Evolutionary conservation across 2,888 invertebrate species (phyloP).

Genomic region (Polietes domitor): DNA sequence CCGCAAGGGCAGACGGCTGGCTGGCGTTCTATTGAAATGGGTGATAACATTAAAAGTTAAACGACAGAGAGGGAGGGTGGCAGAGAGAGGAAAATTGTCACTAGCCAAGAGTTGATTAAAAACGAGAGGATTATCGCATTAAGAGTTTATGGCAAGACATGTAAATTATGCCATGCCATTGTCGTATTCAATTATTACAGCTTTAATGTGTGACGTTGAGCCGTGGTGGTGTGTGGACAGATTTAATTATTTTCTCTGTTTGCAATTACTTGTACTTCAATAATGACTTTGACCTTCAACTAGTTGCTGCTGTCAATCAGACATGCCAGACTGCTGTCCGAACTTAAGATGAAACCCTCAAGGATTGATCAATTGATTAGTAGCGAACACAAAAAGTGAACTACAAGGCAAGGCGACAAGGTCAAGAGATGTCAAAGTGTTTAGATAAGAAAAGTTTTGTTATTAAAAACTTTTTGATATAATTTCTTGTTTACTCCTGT

Average conservation of each 20-base stretch:
- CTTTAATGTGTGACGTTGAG: not conserved
- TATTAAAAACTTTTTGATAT: too few relatives aligned
- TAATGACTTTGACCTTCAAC: too few relatives aligned
- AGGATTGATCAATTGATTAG: too few relatives aligned
- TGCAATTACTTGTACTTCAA: too few relatives aligned
- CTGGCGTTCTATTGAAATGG: constrained; percentile 74
- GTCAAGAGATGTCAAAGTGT: too few relatives aligned
- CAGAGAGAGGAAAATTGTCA: not conserved
- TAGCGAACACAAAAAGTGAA: too few relatives aligned
- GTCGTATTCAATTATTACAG: constrained; percentile 18
- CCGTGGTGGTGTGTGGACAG: not conserved
- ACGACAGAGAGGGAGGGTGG: not conserved
- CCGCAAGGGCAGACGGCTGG: constrained; percentile 78
- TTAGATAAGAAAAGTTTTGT: too few relatives aligned
- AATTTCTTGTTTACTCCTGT: too few relatives aligned
- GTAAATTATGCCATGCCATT: not conserved
- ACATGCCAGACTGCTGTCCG: too few relatives aligned
- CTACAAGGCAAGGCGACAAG: too few relatives aligned
- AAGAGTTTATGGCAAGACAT: not conserved
- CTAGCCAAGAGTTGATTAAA: constrained; percentile 2
- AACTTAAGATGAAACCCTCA: too few relatives aligned
- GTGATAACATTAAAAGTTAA: constrained; percentile 7
- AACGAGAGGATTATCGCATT: not conserved
- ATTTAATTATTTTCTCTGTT: not conserved
- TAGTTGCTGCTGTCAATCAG: too few relatives aligned